A percentile compares a stretch with the other conserved stretches of the same genome.
Evolutionary conservation across 2,113 vertebrate genomes (phyloP).

Genomic region (Alectura lathami): DNA sequence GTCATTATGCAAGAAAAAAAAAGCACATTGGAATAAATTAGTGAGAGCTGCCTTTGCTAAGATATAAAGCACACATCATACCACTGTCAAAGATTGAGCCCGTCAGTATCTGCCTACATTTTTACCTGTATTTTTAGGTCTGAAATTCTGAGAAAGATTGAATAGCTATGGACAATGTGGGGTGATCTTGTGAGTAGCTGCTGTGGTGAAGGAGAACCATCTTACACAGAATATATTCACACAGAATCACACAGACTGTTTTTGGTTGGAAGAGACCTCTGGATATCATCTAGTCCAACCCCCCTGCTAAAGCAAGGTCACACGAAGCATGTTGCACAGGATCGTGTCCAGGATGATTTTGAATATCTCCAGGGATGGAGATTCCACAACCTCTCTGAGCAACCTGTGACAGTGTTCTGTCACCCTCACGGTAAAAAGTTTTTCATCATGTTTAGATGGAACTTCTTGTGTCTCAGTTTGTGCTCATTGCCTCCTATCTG

Average conservation of each 20-base stretch:
- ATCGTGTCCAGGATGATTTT: neutral
- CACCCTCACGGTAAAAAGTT: neutral
- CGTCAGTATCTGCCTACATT: neutral
- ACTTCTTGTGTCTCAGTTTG: neutral
- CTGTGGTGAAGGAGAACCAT: neutral
- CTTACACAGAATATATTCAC: neutral
- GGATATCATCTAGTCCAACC: neutral
- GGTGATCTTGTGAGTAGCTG: neutral
- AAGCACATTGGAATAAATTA: neutral
- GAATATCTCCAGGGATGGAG: neutral
- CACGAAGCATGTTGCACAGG: neutral
- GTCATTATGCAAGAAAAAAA: neutral
- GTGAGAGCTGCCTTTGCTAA: neutral
- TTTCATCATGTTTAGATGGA: neutral
- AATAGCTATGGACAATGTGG: neutral
- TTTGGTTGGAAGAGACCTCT: neutral
- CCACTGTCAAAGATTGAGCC: neutral
- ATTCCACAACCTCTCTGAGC: neutral
- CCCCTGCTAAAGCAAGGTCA: neutral
- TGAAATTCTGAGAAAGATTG: neutral
- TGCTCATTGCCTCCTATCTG: neutral
- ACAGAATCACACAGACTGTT: neutral
- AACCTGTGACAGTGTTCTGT: neutral
- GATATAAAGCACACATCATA: neutral
- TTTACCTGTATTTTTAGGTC: neutral